Evolutionary conservation across 2,113 vertebrate species (phyloP).

Genomic region (Rhagologus leucostigma): DNA sequence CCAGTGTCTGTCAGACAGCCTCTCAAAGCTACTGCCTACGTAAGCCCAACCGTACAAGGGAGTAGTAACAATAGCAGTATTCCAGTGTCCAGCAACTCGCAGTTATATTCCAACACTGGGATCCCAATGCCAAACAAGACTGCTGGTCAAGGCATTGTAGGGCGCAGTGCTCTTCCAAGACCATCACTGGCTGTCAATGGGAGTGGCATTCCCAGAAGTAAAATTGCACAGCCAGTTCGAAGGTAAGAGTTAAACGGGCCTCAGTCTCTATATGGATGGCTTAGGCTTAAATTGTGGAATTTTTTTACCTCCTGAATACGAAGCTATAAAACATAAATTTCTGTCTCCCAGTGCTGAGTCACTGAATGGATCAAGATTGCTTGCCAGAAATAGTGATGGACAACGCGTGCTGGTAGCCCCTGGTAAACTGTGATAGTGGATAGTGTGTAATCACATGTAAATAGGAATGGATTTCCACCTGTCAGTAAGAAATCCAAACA

Average conservation of each 20-base stretch:
- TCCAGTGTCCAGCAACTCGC: conserved; percentile 76
- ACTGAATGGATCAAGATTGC: neutral
- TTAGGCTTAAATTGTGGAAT: neutral
- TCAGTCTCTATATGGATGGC: neutral
- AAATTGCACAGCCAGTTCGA: conserved; percentile 89
- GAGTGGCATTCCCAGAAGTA: conserved; percentile 86
- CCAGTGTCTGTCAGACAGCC: conserved; percentile 80
- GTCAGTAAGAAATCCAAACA: neutral
- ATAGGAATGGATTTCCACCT: neutral
- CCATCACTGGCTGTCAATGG: conserved; percentile 85
- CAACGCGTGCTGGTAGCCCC: neutral
- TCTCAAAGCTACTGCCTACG: conserved; percentile 94
- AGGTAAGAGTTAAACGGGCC: conserved; percentile 74
- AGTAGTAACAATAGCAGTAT: conserved; percentile 64
- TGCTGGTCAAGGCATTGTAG: conserved; percentile 64
- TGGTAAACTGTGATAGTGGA: neutral
- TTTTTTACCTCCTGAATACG: neutral
- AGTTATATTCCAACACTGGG: conserved; percentile 79
- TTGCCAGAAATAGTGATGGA: neutral
- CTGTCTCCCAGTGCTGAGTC: neutral
- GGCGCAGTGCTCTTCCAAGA: conserved; percentile 90
- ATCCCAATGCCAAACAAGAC: conserved; percentile 85
- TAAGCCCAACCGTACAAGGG: conserved; percentile 93
- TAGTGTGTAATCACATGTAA: neutral
- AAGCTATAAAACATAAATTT: neutral